Evolutionary conservation across 1,140 invertebrate species (phyloP).

Genomic region (Leptinotarsa undecemlineata): DNA sequence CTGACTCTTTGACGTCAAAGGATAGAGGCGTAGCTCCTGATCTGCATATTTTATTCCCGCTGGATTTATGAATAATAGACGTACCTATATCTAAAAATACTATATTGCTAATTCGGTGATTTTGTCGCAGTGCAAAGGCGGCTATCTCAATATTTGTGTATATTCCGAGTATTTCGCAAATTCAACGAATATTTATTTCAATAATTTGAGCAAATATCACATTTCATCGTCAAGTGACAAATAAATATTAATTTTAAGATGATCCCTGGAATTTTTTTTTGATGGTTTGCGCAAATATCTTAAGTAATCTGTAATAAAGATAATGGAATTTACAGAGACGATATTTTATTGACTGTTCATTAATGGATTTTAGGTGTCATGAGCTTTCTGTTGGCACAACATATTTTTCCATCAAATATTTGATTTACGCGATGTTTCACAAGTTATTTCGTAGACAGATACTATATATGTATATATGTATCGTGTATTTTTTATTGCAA

Average conservation of each 20-base stretch:
- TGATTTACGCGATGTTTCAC: constrained; percentile 1
- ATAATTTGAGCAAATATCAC: not conserved
- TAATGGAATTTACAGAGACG: constrained; percentile 8
- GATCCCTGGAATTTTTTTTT: not conserved
- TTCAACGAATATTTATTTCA: constrained; percentile 1
- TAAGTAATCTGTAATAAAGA: not conserved
- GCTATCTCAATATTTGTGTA: too few relatives aligned
- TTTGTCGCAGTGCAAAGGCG: too few relatives aligned
- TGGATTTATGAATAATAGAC: too few relatives aligned
- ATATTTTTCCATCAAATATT: not conserved
- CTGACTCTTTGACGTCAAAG: too few relatives aligned
- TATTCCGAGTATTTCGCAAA: not conserved
- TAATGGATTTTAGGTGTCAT: not conserved
- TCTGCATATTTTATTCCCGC: too few relatives aligned
- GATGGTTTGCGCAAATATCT: not conserved
- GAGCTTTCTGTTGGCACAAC: not conserved
- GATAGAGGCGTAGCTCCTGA: too few relatives aligned
- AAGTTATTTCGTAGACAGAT: not conserved
- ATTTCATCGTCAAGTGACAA: not conserved
- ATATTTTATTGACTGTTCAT: constrained; percentile 8
- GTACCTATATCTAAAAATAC: too few relatives aligned
- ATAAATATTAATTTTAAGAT: constrained; percentile 1
- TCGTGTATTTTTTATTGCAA: too few relatives aligned
- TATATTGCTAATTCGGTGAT: too few relatives aligned
- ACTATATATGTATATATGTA: too few relatives aligned